These are phyloP conservation scores for Rhyacophila evoluta DNA, from an alignment of 2,888 invertebrate species.

Conservation along the genomic window DNA sequence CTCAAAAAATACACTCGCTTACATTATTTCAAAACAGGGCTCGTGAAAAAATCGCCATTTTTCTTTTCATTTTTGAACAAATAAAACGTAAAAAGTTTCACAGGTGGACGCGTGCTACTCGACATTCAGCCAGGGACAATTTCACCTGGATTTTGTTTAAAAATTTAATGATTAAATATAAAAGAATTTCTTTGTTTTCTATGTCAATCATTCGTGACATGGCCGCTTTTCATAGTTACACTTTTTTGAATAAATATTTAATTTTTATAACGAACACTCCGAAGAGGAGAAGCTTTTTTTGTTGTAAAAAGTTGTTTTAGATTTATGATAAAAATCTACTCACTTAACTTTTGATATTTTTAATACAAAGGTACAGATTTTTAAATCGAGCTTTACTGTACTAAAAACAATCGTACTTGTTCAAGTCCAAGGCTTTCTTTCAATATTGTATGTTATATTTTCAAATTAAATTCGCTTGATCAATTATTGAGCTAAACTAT, in stretches of 20 bases:
- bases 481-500: no score
- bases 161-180: conserved; percentile 4
- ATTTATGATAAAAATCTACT: no score
- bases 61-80: background rate
- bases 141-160: background rate
- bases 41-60: background rate
- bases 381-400: no score
- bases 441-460: no score
- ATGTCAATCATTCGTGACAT: background rate
- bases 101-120: background rate
- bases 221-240: background rate
- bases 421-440: no score
- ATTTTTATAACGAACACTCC: background rate
- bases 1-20: background rate
- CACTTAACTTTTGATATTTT: no score
- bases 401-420: no score
- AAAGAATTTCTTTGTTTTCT: background rate
- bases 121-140: background rate
- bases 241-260: background rate
- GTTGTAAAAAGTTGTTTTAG: background rate
- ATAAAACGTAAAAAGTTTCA: conserved; percentile 7
- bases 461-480: no score
- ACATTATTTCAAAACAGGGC: background rate
- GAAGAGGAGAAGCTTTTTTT: background rate
- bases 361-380: no score